These are phyloP conservation scores for Cotesia congregata DNA, from an alignment of 2,888 invertebrate genomes.

Conservation along the genomic window DNA sequence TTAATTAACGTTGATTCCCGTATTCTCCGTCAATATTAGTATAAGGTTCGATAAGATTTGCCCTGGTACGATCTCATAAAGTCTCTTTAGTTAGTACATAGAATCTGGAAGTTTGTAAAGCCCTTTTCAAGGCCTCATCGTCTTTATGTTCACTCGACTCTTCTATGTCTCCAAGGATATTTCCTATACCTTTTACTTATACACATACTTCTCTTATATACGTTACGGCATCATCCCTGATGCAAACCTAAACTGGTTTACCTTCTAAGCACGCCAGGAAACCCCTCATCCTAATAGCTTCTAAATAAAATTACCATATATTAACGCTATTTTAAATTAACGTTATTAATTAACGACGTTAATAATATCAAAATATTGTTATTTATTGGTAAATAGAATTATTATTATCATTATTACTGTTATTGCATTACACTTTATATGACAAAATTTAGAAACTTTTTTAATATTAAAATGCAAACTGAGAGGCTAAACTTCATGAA, in stretches of 20 bases:
- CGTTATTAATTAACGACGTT: conserved; percentile 40
- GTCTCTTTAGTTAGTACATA: background rate
- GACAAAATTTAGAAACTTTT: no score
- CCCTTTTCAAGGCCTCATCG: conserved; percentile 41
- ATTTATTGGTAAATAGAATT: no score
- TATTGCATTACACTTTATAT: no score
- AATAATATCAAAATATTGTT: background rate
- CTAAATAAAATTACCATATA: conserved; percentile 71
- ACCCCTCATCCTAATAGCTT: conserved; percentile 68
- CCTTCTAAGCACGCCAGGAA: conserved; percentile 69
- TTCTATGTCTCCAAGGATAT: conserved; percentile 37
- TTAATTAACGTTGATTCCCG: background rate
- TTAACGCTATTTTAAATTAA: conserved; percentile 71
- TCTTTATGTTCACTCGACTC: conserved; percentile 20
- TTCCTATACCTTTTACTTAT: conserved; percentile 20
- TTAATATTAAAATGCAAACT: no score
- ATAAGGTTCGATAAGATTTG: conserved; percentile 23
- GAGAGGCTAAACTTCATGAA: no score
- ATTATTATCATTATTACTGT: no score
- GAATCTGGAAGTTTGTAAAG: conserved; percentile 13
- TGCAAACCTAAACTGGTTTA: conserved; percentile 69
- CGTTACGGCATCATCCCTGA: background rate
- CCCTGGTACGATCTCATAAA: conserved; percentile 7
- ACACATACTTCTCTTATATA: conserved; percentile 50
- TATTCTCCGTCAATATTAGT: background rate